Evolutionary conservation across 2,888 invertebrate genomes (phyloP).

Genomic region (Strigamia maritima): DNA sequence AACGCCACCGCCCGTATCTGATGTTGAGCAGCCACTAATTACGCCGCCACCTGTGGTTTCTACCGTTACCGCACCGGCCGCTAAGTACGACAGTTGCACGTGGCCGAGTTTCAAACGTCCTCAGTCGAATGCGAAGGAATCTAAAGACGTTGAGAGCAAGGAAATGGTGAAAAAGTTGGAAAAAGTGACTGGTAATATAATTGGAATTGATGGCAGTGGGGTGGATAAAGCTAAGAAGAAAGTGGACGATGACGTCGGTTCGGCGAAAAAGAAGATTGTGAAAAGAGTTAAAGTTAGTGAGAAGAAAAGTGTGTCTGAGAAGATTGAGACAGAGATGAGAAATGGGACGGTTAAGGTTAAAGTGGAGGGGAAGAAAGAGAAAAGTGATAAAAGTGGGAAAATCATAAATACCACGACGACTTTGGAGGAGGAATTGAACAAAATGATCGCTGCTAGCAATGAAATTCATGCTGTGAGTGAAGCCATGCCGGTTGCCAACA

Average conservation of each 20-base stretch:
- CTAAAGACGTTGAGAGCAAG: not conserved
- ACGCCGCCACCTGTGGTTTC: not conserved
- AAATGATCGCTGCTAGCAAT: not conserved
- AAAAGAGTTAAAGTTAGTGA: not conserved
- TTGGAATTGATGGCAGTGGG: not conserved
- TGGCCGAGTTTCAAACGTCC: constrained; percentile 33
- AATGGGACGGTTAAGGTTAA: not conserved
- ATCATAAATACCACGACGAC: not conserved
- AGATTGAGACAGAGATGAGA: not conserved
- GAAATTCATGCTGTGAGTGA: constrained; percentile 7
- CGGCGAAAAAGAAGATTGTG: not conserved
- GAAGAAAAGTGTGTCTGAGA: not conserved
- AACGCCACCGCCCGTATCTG: not conserved
- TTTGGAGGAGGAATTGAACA: not conserved
- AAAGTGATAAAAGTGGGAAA: constrained; percentile 28
- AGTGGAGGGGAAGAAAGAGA: not conserved
- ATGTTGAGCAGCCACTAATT: not conserved
- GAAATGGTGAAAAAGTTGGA: not conserved
- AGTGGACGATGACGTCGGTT: not conserved
- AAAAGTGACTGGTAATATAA: not conserved
- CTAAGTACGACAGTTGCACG: constrained; percentile 37
- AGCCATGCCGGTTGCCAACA: not conserved
- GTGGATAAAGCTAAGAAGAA: not conserved
- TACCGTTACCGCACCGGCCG: not conserved
- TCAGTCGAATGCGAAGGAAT: not conserved